Evolutionary conservation across 2,113 vertebrate species (phyloP).

Genomic region (Salvelinus fontinalis): DNA sequence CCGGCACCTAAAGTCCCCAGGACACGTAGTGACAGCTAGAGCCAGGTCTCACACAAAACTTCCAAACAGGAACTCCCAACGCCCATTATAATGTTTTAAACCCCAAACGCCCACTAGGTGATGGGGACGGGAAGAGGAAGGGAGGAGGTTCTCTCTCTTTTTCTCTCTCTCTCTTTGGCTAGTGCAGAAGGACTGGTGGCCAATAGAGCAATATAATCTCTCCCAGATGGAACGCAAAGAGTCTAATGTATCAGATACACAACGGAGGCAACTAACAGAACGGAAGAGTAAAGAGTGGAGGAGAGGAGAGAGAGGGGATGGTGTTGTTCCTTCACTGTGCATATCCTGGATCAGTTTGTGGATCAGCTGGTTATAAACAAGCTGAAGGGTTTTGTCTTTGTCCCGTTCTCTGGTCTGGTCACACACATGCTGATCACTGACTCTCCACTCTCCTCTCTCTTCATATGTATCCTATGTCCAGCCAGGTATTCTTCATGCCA

Average conservation of each 20-base stretch:
- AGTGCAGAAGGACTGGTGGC: not conserved
- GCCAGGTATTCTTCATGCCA: conserved; percentile 62
- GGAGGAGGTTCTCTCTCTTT: not conserved
- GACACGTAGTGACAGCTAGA: conserved; percentile 64
- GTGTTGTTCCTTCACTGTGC: not conserved
- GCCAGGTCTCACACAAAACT: conserved; percentile 66
- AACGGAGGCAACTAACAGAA: not conserved
- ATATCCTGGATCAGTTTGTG: not conserved
- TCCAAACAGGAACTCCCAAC: conserved; percentile 65
- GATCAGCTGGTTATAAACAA: not conserved
- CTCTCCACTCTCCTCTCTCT: not conserved
- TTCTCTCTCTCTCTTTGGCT: not conserved
- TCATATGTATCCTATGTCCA: not conserved
- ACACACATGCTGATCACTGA: not conserved
- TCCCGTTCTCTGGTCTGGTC: not conserved
- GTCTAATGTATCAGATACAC: not conserved
- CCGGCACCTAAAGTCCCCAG: conserved; percentile 64
- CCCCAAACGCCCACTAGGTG: conserved; percentile 26
- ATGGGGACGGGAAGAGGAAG: not conserved
- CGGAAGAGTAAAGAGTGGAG: not conserved
- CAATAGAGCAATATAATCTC: not conserved
- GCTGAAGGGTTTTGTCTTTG: not conserved
- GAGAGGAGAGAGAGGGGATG: not conserved
- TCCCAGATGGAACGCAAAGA: not conserved
- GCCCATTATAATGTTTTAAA: conserved; percentile 57